Evolutionary conservation across 2,888 invertebrate genomes (phyloP).

Genomic region (Tinea pellionella): DNA sequence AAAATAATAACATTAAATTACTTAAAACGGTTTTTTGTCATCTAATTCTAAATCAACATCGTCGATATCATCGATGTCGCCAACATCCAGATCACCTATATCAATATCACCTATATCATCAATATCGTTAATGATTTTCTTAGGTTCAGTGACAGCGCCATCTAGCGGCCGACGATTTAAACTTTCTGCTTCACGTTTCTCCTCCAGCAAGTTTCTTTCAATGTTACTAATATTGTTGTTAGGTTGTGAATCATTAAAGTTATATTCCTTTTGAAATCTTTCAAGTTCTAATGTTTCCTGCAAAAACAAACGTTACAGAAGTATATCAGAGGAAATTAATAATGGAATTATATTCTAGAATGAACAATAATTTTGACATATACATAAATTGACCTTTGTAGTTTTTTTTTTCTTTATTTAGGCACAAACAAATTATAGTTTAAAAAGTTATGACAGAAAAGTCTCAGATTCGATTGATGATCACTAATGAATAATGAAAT

Average conservation of each 20-base stretch:
- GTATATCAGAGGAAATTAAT: conserved; percentile 4
- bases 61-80: not conserved
- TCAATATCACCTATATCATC: conserved; percentile 1
- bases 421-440: too few species aligned
- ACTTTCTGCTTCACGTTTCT: conserved; percentile 22
- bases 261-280: conserved; percentile 33
- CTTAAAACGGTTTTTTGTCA: not conserved
- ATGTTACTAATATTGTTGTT: conserved; percentile 33
- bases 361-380: too few species aligned
- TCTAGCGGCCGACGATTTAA: not conserved
- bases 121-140: not conserved
- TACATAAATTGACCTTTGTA: too few species aligned
- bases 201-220: conserved; percentile 36
- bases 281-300: conserved; percentile 47
- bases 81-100: not conserved
- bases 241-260: conserved; percentile 23
- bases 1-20: not conserved
- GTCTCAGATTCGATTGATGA: too few species aligned
- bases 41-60: not conserved
- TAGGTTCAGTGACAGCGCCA: not conserved
- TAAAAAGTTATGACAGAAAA: too few species aligned
- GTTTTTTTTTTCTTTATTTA: too few species aligned
- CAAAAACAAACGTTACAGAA: conserved; percentile 14
- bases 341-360: not conserved
- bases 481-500: too few species aligned